Percentiles rank a stretch among this genome's conserved stretches.
phyloP scores from a whole-genome alignment of 2,797 vertebrate species.

The Pantherophis vulpinus region DNA sequence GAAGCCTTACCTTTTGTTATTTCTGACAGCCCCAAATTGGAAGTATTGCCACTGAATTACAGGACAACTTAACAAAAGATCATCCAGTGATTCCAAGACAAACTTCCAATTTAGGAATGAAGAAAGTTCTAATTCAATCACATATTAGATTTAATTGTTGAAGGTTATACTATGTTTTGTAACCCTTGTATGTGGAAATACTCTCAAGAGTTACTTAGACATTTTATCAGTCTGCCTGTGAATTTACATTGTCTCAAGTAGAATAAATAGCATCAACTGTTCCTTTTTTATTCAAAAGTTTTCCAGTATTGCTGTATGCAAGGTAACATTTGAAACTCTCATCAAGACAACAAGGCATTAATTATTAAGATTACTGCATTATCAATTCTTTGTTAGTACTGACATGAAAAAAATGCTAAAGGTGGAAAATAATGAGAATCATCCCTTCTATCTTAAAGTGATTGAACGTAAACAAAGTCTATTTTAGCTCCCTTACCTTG shows the following conservation, averaged over 20 bases:
- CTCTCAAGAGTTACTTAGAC: background rate
- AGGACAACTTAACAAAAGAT: background rate
- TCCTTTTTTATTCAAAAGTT: slow-evolving; percentile 7
- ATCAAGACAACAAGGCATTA: slow-evolving; percentile 32
- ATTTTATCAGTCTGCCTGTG: background rate
- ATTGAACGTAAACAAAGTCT: background rate
- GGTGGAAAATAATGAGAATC: background rate
- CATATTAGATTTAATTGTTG: background rate
- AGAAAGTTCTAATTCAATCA: background rate
- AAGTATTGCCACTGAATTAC: background rate
- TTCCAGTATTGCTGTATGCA: background rate
- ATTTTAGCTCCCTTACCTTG: background rate
- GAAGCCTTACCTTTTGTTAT: no score
- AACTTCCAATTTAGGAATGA: background rate
- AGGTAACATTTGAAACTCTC: slow-evolving; percentile 26
- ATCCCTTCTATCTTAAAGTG: background rate
- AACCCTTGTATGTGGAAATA: background rate
- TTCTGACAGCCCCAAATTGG: background rate
- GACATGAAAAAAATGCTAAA: slow-evolving; percentile 4
- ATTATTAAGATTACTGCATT: slow-evolving; percentile 15
- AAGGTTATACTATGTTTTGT: background rate
- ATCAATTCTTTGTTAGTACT: background rate
- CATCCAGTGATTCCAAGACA: background rate
- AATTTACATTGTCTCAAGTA: background rate
- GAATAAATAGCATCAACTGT: slow-evolving; percentile 6